phyloP scores from a whole-genome alignment of 2,888 invertebrate species.

The Hemaris fuciformis region DNA sequence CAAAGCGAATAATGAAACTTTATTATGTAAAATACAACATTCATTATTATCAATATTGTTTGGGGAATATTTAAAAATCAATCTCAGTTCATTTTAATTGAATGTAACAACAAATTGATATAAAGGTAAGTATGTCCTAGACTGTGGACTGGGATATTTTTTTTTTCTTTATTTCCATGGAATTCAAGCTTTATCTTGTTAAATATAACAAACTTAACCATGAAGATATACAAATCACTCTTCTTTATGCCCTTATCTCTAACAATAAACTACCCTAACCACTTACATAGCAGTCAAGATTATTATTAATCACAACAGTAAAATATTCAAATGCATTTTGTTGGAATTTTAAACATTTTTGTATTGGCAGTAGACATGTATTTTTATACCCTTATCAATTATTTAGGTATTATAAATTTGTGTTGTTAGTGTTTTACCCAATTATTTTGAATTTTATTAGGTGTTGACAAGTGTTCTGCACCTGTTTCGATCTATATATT shows the following conservation, averaged over 20 bases:
- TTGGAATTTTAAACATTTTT: too few relatives aligned
- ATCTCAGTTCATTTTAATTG: not conserved
- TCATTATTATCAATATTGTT: not conserved
- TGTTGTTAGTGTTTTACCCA: too few relatives aligned
- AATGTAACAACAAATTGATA: not conserved
- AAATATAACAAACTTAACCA: not conserved
- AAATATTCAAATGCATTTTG: slow-evolving; percentile 6
- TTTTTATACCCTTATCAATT: too few relatives aligned
- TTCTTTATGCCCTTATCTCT: not conserved
- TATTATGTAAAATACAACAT: slow-evolving; percentile 8
- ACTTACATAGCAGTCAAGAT: not conserved
- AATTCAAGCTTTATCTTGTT: not conserved
- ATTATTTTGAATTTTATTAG: too few relatives aligned
- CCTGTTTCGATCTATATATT: too few relatives aligned
- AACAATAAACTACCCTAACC: not conserved
- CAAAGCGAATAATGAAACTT: not conserved
- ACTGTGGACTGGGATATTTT: not conserved
- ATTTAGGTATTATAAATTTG: not conserved
- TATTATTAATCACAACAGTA: not conserved
- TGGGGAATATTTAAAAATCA: not conserved
- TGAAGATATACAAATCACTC: not conserved
- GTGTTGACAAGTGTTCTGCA: too few relatives aligned
- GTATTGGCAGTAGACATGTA: too few relatives aligned
- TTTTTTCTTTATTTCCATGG: not conserved
- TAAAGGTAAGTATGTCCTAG: not conserved